A percentile compares a stretch with the other conserved stretches of the same genome.
Conservation (phyloP, 2,888 invertebrate species). For the Hyalella azteca region DNA sequence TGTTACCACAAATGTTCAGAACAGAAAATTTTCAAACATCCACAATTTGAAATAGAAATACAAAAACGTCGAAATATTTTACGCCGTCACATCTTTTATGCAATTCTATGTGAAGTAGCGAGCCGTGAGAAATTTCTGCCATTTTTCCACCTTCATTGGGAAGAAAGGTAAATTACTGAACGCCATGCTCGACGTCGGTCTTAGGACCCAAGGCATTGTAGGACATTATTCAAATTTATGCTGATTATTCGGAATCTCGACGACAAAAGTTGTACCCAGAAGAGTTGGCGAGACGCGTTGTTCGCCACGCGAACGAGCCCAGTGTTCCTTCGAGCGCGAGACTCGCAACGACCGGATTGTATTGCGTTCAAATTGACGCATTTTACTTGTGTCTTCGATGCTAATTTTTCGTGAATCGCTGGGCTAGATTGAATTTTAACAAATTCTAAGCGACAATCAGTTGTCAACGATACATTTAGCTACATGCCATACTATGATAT, state of each 20-base stretch:
- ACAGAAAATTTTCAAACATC: neutral
- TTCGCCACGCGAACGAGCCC: too few species aligned
- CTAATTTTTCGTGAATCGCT: too few species aligned
- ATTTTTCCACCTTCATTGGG: neutral
- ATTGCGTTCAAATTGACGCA: too few species aligned
- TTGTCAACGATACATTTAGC: too few species aligned
- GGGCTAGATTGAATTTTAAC: too few species aligned
- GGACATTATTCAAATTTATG: constrained; percentile 21
- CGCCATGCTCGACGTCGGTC: neutral
- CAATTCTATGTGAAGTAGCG: neutral
- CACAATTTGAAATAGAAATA: neutral
- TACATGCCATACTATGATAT: too few species aligned
- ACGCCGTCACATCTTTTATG: neutral
- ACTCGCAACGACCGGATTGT: too few species aligned
- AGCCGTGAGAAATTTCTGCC: neutral
- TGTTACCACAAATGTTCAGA: neutral
- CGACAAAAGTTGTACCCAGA: neutral
- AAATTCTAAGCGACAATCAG: too few species aligned
- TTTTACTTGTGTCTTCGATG: too few species aligned
- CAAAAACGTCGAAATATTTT: neutral
- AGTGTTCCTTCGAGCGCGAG: too few species aligned
- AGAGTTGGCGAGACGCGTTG: too few species aligned
- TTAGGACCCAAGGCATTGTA: neutral
- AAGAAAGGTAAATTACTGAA: neutral
- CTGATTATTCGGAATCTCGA: constrained; percentile 2